phyloP scores from a whole-genome alignment of 2,888 invertebrate species.

The Eupithecia insigniata region DNA sequence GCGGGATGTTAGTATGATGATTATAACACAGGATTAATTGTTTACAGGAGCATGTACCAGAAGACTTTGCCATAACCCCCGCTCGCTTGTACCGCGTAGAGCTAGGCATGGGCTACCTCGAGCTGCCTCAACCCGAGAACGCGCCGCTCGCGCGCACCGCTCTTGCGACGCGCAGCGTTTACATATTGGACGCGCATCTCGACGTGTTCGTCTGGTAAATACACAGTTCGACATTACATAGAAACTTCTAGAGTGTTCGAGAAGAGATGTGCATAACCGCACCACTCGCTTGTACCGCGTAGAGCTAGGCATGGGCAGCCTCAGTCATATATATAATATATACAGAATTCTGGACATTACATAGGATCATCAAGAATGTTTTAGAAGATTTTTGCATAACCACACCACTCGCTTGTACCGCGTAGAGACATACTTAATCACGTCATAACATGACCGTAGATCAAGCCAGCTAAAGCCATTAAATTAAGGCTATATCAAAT shows the following conservation, averaged over 20 bases:
- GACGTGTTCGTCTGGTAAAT: conserved; percentile 97
- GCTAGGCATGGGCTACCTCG: conserved; percentile 99
- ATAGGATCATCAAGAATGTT: not conserved
- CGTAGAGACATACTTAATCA: conserved; percentile 96
- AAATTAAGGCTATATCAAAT: too few species aligned
- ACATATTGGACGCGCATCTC: conserved; percentile 96
- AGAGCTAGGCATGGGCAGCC: conserved; percentile 98
- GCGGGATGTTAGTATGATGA: too few species aligned
- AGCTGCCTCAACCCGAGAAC: conserved; percentile 95
- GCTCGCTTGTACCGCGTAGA: conserved; percentile 97
- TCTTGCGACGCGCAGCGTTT: conserved; percentile 96
- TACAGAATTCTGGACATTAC: not conserved
- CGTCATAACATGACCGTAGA: too few species aligned
- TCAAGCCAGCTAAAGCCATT: too few species aligned
- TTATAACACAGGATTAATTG: not conserved
- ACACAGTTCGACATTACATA: not conserved
- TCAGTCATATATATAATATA: too few species aligned
- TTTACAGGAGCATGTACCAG: conserved; percentile 87
- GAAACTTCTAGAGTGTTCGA: not conserved
- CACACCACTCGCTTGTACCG: conserved; percentile 81
- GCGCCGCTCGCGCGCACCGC: conserved; percentile 89
- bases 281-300: conserved; percentile 87
- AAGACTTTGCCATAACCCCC: conserved; percentile 85
- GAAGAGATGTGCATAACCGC: conserved; percentile 85
- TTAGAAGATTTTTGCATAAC: conserved; percentile 85